Conservation (phyloP, 2,113 vertebrate genomes). For the Xenus cinereus region DNA sequence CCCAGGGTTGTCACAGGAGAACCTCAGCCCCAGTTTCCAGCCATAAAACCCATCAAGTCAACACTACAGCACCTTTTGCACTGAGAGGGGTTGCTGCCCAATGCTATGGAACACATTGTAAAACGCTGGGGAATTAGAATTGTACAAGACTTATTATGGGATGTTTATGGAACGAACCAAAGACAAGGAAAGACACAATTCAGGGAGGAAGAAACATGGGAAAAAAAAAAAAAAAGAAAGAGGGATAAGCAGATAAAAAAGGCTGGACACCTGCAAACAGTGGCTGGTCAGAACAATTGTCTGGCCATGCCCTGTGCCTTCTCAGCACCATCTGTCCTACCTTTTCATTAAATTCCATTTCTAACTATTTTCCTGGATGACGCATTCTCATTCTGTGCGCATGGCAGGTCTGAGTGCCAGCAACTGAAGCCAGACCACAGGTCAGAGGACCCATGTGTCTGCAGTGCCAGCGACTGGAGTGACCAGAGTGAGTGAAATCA, state of each 20-base stretch:
- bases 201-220: not conserved
- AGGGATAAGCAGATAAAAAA: not conserved
- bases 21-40: not conserved
- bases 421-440: not conserved
- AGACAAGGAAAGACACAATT: not conserved
- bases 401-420: not conserved
- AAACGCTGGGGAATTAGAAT: not conserved
- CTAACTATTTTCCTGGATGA: not conserved
- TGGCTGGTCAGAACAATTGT: not conserved
- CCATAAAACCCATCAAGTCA: not conserved
- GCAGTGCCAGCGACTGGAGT: not conserved
- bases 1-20: not conserved
- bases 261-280: not conserved
- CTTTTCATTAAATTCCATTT: not conserved
- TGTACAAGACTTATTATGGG: not conserved
- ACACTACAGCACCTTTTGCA: not conserved
- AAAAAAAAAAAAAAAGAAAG: not conserved
- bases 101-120: not conserved
- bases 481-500: not conserved
- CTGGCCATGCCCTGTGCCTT: not conserved
- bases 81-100: not conserved
- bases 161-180: not conserved
- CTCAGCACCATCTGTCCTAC: not conserved
- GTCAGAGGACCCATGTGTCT: not conserved
- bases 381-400: not conserved